phyloP scores from a whole-genome alignment of 2,113 vertebrate genomes.

The Barnardius zonarius region DNA sequence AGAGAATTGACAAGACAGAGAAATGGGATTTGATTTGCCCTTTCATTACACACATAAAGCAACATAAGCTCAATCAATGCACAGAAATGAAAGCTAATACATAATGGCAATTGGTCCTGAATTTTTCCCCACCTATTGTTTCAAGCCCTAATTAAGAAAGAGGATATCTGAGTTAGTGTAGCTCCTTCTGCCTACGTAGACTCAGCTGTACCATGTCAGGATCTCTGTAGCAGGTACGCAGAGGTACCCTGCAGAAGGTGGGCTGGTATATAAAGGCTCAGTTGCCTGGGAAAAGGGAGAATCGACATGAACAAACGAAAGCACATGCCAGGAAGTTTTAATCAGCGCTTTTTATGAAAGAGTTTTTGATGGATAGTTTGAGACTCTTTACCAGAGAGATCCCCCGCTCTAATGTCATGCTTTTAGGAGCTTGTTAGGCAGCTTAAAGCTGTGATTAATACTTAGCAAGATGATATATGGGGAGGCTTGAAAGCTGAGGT shows the following conservation, averaged over 20 bases:
- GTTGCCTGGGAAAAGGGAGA: conserved; percentile 57
- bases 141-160: conserved; percentile 70
- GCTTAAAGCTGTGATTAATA: conserved; percentile 71
- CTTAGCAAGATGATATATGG: conserved; percentile 59
- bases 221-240: conserved; percentile 57
- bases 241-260: conserved; percentile 46
- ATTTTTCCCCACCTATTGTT: conserved; percentile 64
- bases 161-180: conserved; percentile 22
- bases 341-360: conserved; percentile 73
- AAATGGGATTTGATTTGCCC: conserved; percentile 71
- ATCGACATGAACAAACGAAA: conserved; percentile 69
- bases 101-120: conserved; percentile 62
- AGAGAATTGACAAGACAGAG: conserved; percentile 63
- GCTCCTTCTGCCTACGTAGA: conserved; percentile 32
- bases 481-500: conserved; percentile 58
- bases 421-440: conserved; percentile 50
- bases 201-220: conserved; percentile 52
- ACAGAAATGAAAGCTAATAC: conserved; percentile 77
- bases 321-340: conserved; percentile 79
- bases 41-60: conserved; percentile 67
- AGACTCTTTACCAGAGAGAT: conserved; percentile 14
- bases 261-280: background rate
- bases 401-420: background rate
- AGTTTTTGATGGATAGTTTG: conserved; percentile 81
- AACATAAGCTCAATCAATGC: conserved; percentile 68